Evolutionary conservation across 1,140 invertebrate species (phyloP).

Genomic region (Neodiprion lecontei): DNA sequence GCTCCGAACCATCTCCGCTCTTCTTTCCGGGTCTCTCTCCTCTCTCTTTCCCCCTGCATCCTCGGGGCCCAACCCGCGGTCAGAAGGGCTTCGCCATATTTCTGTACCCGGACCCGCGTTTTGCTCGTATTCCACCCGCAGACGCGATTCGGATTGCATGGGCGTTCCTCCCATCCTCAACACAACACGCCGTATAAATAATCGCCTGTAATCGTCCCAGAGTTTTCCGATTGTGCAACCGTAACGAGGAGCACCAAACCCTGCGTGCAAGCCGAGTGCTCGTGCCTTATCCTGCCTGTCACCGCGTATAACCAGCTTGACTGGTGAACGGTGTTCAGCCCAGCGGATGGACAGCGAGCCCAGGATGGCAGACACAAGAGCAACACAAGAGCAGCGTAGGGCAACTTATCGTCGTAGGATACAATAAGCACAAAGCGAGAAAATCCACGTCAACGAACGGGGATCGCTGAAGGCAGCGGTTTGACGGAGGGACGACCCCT

Average conservation of each 20-base stretch:
- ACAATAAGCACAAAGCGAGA: constrained; percentile 48
- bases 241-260: too few relatives aligned
- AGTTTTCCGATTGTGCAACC: too few relatives aligned
- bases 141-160: too few relatives aligned
- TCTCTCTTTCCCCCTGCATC: constrained; percentile 18
- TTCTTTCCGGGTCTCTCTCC: constrained; percentile 24
- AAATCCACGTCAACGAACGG: constrained; percentile 47
- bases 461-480: constrained; percentile 27
- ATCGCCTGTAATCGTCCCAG: constrained; percentile 10
- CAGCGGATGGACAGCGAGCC: neutral
- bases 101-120: too few relatives aligned
- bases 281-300: too few relatives aligned
- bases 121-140: constrained; percentile 27
- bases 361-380: constrained; percentile 39
- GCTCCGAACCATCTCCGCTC: constrained; percentile 22
- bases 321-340: too few relatives aligned
- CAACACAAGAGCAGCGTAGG: constrained; percentile 35
- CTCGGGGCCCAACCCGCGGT: neutral
- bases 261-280: too few relatives aligned
- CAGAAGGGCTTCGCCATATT: neutral
- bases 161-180: too few relatives aligned
- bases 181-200: too few relatives aligned
- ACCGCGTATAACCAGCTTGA: too few relatives aligned
- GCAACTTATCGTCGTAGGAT: constrained; percentile 36
- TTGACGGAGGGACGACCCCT: constrained; percentile 31